Conservation (phyloP, 2,797 vertebrate species). For the Crocidura indochinensis region DNA sequence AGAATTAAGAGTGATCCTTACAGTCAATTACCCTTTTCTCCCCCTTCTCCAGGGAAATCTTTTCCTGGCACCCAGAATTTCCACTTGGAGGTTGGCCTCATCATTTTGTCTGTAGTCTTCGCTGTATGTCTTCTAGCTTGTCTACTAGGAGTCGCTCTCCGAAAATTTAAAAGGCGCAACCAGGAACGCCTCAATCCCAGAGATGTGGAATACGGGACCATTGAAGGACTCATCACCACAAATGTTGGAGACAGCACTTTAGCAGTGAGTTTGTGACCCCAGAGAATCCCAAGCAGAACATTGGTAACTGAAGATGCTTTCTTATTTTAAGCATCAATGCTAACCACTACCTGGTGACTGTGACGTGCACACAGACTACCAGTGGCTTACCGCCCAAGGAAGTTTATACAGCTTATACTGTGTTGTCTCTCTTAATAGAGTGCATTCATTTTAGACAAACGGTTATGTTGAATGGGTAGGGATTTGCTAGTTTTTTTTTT, state of each 20-base stretch:
- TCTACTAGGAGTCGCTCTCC: constrained; percentile 94
- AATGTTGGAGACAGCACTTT: constrained; percentile 99
- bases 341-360: neutral
- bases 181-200: constrained; percentile 96
- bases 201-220: constrained; percentile 97
- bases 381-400: neutral
- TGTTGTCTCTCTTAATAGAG: neutral
- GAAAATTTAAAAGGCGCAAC: constrained; percentile 94
- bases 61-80: constrained; percentile 92
- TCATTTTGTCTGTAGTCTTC: constrained; percentile 93
- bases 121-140: constrained; percentile 94
- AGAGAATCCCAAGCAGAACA: neutral
- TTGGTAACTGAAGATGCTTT: neutral
- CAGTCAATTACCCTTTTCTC: constrained; percentile 10
- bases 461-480: neutral
- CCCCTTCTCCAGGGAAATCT: constrained; percentile 85
- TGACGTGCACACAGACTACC: neutral
- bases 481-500: constrained; percentile 13
- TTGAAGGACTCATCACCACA: constrained; percentile 98
- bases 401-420: no score
- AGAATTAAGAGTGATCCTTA: constrained; percentile 28
- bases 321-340: neutral
- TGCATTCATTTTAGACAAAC: neutral
- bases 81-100: constrained; percentile 93
- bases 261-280: constrained; percentile 93